Evolutionary conservation across 1,140 invertebrate genomes (phyloP), one percentile per base, ranked within the genome.

Genomic region (Prorops nasuta): DNA sequence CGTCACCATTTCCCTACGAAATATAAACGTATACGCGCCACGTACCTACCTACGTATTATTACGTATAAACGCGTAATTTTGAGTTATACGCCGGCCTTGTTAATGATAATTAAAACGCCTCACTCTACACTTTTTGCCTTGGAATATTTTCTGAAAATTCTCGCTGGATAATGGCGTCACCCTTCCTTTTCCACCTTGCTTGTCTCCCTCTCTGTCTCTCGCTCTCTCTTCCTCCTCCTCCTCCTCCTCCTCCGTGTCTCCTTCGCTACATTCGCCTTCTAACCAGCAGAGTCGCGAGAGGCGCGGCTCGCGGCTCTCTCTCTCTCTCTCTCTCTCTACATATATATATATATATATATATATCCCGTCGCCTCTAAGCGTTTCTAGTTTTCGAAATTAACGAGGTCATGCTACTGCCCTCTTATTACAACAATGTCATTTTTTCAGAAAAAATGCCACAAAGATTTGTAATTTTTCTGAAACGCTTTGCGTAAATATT

Each of bases 61-160:
- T 71, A 71, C 71, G 64, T 68, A 67, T 67, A 71, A 74, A 72
- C 66, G 74, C 66, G 66, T 74, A 74, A 76, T 74, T 74, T 65
- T 75, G 70, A 74, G 65, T 74, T 76, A 76, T 76, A 74, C 56
- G 60, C 58, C 52, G 52, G 64, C 54, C 65, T 74, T 71, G 72
- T 74, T 76, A 75, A 77, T 74, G 72, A 76, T 76, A 76, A 77
- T 76, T 74, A 74, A 77, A 77, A 72, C 66, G 67, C 65, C 67
- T 64, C 65, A 64, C 59, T 60, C 60, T 66, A 62, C 65, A 64
- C 58, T 69, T 66, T 72, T 66, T 65, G 57, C 64, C 64, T 64
- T 62, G 59, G 58, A 68, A 69, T 71, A 69, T 68, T 68, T 71
- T 62, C 60, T 63, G 60, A 62, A 62, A n/a, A 62, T 62, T 62